Base-by-base conservation (phyloP, 2,113 vertebrate genomes). In the Apodemus sylvaticus region DNA sequence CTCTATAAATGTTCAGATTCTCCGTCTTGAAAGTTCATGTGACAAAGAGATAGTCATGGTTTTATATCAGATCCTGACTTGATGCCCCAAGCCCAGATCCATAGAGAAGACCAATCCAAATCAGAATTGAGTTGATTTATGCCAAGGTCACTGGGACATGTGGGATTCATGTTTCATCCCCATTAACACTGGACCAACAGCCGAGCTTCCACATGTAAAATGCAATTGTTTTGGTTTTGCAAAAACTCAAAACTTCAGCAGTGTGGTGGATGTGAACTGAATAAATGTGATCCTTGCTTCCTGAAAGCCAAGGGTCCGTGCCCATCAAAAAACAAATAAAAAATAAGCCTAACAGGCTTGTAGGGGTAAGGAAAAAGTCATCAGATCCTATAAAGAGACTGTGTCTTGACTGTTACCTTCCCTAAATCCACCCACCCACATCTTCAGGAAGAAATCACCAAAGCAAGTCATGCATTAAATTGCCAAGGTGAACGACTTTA, bases 401-500 rank as follows among this genome's bases (percentile, higher is more conserved):
- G 1, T 60, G 51, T 36, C 34, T 90, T 64, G 17, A 83, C 82
- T 92, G 53, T 45, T 86, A 51, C 60, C 45, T 71, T 82, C 39
- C 34, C 24, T 90, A 51, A 42, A 22, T 88, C 60, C 39, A 86
- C 86, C 89, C 79, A 58, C 4, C 5, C 20, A 62, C n/a, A 82
- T 86, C 51, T 89, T 34, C 20, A 85, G 68, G 55, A 93, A 68
- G 76, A 93, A 87, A 90, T 60, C 74, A 42, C 68, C n/a, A 78
- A 60, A 7, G 17, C 79, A 93, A 92, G 74, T 81, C 89, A 90
- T 0, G 3, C 55, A 34, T 96, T 96, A 93, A 93, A 85, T 94
- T 78, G 92, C 77, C 66, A 62, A 88, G 55, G 48, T 60, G 87
- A 92, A 94, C 76, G 88, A 48, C 55, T 94, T 71, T 42, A 62